Percentiles rank a stretch among this genome's conserved stretches.
These are phyloP conservation scores for Synergus itoensis DNA, from an alignment of 2,888 invertebrate species.

Conservation along the genomic window DNA sequence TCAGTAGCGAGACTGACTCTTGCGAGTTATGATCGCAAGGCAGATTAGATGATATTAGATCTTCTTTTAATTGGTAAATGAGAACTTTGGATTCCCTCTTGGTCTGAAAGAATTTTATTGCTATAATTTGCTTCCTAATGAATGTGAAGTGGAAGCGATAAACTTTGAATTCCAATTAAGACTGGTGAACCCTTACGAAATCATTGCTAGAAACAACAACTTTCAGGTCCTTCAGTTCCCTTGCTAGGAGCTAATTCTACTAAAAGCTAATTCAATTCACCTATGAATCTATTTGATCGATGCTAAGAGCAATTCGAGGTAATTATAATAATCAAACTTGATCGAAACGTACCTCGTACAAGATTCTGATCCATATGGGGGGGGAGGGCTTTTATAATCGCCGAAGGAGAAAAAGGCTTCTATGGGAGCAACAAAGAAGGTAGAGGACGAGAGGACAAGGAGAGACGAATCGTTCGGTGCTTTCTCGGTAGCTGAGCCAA, in stretches of 20 bases:
- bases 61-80: conserved; percentile 9
- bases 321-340: background rate
- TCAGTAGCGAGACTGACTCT: background rate
- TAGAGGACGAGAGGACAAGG: conserved; percentile 32
- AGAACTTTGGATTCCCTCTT: background rate
- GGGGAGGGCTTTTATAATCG: conserved; percentile 56
- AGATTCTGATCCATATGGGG: background rate
- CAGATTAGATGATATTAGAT: background rate
- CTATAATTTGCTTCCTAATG: background rate
- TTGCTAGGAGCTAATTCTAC: background rate
- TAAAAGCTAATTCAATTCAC: background rate
- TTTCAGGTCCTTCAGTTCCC: no score
- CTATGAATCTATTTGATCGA: background rate
- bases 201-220: background rate
- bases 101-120: background rate
- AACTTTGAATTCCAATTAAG: background rate
- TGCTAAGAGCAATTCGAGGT: background rate
- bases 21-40: background rate
- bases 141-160: background rate
- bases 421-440: conserved; percentile 38
- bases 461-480: conserved; percentile 55
- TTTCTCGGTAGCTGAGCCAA: conserved; percentile 67
- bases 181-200: background rate
- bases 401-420: background rate
- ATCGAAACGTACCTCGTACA: conserved; percentile 5